Conservation (phyloP, 2,113 vertebrate genomes). For the Trematocara stigmaticum region DNA sequence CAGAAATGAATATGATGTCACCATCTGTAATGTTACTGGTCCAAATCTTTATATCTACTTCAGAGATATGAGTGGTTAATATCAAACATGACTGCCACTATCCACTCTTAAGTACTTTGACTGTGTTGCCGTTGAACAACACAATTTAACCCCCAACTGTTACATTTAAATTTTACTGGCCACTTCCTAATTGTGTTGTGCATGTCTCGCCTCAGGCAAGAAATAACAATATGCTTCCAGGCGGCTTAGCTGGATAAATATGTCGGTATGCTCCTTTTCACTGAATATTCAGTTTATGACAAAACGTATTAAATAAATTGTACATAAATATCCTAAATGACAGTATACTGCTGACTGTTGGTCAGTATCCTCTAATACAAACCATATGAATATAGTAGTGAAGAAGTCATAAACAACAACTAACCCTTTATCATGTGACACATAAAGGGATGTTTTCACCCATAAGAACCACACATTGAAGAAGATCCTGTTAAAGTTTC, state of each 20-base stretch:
- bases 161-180: neutral
- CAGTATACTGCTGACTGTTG: neutral
- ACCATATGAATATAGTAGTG: neutral
- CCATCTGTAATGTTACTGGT: neutral
- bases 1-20: neutral
- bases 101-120: neutral
- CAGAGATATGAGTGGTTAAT: neutral
- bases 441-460: neutral
- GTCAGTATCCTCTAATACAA: neutral
- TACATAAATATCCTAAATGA: neutral
- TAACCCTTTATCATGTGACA: neutral
- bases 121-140: neutral
- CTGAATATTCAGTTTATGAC: neutral
- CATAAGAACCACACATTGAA: neutral
- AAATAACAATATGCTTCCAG: conserved; percentile 21
- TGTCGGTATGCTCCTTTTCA: neutral
- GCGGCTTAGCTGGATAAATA: neutral
- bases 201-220: conserved; percentile 13
- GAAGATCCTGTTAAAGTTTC: neutral
- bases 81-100: conserved; percentile 4
- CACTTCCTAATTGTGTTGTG: neutral
- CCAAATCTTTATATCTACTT: neutral
- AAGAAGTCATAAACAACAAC: fast-evolving
- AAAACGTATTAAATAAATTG: neutral
- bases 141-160: conserved; percentile 45